phyloP scores from a whole-genome alignment of 2,113 vertebrate genomes.

The Bos indicus region DNA sequence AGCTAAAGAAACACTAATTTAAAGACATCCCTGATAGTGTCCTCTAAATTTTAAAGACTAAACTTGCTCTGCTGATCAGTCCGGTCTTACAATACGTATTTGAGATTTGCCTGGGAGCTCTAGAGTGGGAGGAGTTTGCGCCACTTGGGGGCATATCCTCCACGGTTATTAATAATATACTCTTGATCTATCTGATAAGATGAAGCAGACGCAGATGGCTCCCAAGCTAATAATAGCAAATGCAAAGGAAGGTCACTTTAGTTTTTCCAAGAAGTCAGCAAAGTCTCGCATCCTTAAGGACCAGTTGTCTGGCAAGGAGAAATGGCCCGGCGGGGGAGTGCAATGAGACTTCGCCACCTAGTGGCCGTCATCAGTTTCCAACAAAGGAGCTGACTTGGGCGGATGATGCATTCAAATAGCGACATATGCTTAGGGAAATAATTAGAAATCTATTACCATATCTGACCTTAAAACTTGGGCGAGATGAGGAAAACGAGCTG shows the following conservation, averaged over 20 bases:
- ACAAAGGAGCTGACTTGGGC: neutral
- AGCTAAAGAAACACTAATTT: neutral
- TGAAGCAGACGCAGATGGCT: neutral
- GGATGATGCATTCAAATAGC: neutral
- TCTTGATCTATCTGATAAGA: neutral
- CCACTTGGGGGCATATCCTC: neutral
- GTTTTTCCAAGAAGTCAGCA: neutral
- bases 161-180: neutral
- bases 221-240: neutral
- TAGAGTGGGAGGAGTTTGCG: neutral
- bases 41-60: neutral
- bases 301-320: neutral
- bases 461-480: neutral
- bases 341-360: neutral
- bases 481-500: neutral
- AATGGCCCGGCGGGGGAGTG: rapidly evolving
- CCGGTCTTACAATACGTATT: neutral
- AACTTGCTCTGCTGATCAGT: neutral
- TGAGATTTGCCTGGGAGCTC: neutral
- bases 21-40: neutral
- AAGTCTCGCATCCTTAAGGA: neutral
- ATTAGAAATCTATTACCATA: neutral
- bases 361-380: neutral
- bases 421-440: neutral
- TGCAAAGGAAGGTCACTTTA: neutral